Evolutionary conservation across 2,888 invertebrate genomes (phyloP).

Genomic region (Caenorhabditis sp.): DNA sequence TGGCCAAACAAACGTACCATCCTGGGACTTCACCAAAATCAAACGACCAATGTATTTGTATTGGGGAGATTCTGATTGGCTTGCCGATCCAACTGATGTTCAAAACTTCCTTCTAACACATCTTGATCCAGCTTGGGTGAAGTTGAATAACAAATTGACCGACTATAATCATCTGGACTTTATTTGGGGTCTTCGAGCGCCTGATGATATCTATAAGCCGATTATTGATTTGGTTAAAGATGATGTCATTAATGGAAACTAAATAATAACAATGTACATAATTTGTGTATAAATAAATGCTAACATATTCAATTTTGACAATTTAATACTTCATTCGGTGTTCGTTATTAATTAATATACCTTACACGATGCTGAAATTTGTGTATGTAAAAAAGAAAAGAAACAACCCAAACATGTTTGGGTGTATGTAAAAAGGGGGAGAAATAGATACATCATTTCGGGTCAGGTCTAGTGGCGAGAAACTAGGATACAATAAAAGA

Average conservation of each 20-base stretch:
- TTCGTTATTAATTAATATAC: neutral
- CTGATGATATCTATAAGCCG: constrained; percentile 54
- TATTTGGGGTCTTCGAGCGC: constrained; percentile 59
- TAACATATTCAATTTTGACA: no score
- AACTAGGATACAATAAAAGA: neutral
- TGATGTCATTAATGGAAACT: constrained; percentile 12
- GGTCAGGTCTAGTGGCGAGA: neutral
- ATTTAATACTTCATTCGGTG: neutral
- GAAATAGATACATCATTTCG: neutral
- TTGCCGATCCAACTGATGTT: constrained; percentile 57
- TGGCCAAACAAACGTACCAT: constrained; percentile 47
- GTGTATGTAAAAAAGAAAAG: neutral
- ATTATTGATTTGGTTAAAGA: constrained; percentile 45
- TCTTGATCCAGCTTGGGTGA: constrained; percentile 22
- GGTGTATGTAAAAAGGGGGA: neutral
- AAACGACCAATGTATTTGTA: constrained; percentile 53
- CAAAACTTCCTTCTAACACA: constrained; percentile 31
- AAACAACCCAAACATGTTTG: neutral
- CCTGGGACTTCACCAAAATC: constrained; percentile 54
- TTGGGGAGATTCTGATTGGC: constrained; percentile 60
- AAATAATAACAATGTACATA: neutral
- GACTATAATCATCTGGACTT: constrained; percentile 62
- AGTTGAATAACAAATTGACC: constrained; percentile 42
- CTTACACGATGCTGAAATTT: neutral
- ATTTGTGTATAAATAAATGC: neutral